Evolutionary conservation across 2,888 invertebrate genomes (phyloP), one percentile per base, ranked within the genome.

Genomic region (Chymomyza amoena): DNA sequence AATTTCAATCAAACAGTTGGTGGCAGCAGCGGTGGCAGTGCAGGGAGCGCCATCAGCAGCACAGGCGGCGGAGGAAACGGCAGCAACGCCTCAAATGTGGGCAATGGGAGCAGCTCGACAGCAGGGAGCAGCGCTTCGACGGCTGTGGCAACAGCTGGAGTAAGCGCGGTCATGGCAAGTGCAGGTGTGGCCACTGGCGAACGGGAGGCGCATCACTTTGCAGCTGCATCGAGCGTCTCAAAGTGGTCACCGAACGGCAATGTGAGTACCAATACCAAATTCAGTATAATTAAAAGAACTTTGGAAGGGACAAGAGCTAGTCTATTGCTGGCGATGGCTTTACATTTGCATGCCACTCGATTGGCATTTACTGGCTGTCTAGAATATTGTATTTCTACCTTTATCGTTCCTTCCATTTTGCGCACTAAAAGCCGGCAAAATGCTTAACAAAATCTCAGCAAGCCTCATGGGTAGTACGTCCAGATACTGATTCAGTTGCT

Each of bases 161-260:
- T 71, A 52, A 78, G 75, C 59, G 66, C 68, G 7, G 25, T 81
- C 60, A 59, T 69, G 69, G 52, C 61, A 61, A 73, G 59, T 72
- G 68, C 63, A 69, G 72, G 67, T 36, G 75, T 65, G 32, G 76
- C 73, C 16, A 71, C 66, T 39, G 70, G 67, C 56, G 75, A 76
- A 75, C 81, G 84, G 69, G 81, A 86, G 51, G 90, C 88, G 69
- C 87, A 87, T 77, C 91, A 90, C 74, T 91, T 90, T 75, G 85
- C 89, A 66, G 78, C 90, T 67, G 81, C 84, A 71, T 77, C 81
- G 66, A 80, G 80, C 72, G 83, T 90, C 75, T 87, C 91, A 65
- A 91, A 91, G 81, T 91, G 92, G 92, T 91, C 91, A 79, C 91
- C 91, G 66, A 91, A 89, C 77, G 79, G 90, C 74, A 91, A 89